Base-by-base conservation (phyloP, 1,140 invertebrate genomes). In the Drosophila melanica region DNA sequence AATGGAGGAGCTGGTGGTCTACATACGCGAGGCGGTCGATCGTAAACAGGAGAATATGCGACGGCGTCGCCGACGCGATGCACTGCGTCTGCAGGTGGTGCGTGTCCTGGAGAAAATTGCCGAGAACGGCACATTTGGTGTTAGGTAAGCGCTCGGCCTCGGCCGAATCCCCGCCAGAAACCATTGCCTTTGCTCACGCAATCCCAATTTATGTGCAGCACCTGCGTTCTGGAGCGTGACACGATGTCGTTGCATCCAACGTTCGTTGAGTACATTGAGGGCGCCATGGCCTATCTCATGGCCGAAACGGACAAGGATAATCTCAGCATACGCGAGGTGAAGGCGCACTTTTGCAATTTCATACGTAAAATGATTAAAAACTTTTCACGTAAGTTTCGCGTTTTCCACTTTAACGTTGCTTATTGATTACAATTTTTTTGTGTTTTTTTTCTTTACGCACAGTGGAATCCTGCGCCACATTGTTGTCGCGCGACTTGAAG, bases 41-140 rank as follows among this genome's bases (percentile, higher is more conserved):
- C 94, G 97, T 23, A 99, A 99, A 91, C 97, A 99, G 92, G 99
- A 99, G 92, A 99, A 98, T 89, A 97, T 99, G 94, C 93, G 98
- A 37, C 93, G 98, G 42, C 93, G 98, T 18, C 93, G 98, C 63
- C 94, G 98, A 55, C 94, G 98, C 67, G 99, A 99, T 93, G 96
- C 98, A 12, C 92, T 99, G n/a, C 93, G 99, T 55, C 93, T 99
- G 27, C 97, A 98, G 76, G 93, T 99, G 48, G 97, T 98, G 47
- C 95, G 96, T 84, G 96, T 99, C 67, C 94, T 99, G 79, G 96
- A 99, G 91, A 94, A 98, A 30, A 97, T 99, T 73, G 98, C 98
- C 18, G 96, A 98, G 84, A 96, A 97, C 87, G 97, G 96, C 66
- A 98, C 97, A 0, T 98, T 99, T 92, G 96, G 97, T 20, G 95